These are phyloP conservation scores for Balaenoptera acutorostrata DNA, from an alignment of 2,113 vertebrate species.

Conservation along the genomic window DNA sequence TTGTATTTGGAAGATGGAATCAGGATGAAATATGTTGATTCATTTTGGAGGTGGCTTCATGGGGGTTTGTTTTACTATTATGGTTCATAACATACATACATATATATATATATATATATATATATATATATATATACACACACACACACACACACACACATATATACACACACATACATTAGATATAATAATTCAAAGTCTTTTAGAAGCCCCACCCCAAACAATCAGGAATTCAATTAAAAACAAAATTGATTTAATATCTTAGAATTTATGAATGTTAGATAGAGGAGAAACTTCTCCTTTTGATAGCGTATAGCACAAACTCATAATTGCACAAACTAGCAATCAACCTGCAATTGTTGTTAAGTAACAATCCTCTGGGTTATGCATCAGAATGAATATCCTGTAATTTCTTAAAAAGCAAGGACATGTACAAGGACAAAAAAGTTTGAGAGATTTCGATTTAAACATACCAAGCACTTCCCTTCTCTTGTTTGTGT, in stretches of 20 bases:
- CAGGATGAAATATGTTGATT: neutral
- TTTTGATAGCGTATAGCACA: neutral
- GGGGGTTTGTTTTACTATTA: neutral
- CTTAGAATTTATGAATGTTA: neutral
- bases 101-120: neutral
- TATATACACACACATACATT: rapidly evolving
- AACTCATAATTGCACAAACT: neutral
- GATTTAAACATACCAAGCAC: neutral
- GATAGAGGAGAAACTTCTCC: neutral
- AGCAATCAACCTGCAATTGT: neutral
- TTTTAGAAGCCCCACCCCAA: neutral
- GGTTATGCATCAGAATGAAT: neutral
- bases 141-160: too few species aligned
- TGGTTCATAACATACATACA: neutral
- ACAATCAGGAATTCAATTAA: neutral
- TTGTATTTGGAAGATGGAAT: neutral
- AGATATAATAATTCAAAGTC: neutral
- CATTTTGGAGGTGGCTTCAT: neutral
- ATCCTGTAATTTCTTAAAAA: neutral
- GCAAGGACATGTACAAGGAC: neutral
- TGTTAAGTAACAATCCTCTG: neutral
- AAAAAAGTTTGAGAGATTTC: neutral
- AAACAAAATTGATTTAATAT: neutral
- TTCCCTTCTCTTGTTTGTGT: neutral
- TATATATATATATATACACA: too few species aligned